phyloP scores from a whole-genome alignment of 2,113 vertebrate species.

The Eptesicus fuscus region DNA sequence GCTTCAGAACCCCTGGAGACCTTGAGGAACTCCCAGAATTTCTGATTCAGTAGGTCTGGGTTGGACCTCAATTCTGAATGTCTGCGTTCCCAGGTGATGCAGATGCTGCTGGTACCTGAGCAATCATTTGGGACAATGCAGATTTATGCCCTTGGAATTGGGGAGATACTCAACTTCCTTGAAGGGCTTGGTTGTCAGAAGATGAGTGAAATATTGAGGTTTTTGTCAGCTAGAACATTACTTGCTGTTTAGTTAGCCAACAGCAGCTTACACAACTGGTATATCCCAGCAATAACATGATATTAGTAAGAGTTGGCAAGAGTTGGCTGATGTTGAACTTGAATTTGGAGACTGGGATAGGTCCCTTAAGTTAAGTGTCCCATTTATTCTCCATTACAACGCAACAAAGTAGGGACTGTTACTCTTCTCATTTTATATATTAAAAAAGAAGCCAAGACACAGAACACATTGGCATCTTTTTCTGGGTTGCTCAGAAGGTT shows the following conservation, averaged over 20 bases:
- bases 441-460: neutral
- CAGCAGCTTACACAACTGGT: neutral
- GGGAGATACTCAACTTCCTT: neutral
- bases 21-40: neutral
- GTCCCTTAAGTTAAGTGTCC: neutral
- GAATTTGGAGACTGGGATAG: neutral
- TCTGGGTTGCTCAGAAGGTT: neutral
- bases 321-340: neutral
- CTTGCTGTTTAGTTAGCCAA: neutral
- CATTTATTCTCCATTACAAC: neutral
- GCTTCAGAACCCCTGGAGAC: neutral
- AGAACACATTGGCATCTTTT: rapidly evolving
- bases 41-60: neutral
- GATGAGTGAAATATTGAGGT: neutral
- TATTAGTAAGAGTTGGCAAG: neutral
- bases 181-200: neutral
- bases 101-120: neutral
- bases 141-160: neutral
- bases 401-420: neutral
- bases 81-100: neutral
- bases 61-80: neutral
- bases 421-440: neutral
- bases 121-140: neutral
- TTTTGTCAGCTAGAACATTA: neutral
- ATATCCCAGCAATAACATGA: neutral